Base-by-base conservation (phyloP, 2,888 invertebrate species). In the Graphium colonna region DNA sequence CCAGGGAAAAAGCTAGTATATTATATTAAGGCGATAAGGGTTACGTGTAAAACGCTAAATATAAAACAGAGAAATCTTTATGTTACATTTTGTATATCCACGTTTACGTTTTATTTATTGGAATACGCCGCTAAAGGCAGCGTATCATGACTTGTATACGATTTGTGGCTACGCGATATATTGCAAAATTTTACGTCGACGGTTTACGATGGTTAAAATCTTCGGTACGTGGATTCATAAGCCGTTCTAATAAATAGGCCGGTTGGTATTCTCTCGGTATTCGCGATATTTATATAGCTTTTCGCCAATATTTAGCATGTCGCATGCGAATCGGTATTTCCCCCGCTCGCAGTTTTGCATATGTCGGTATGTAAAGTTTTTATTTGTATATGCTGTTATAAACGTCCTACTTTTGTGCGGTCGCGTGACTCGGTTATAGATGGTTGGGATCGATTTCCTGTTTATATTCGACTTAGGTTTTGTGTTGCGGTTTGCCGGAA, bases 221-320 rank as follows among this genome's bases (percentile, higher is more conserved):
- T 53, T 48, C n/a, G 8, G 28, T 53, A 53, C 47, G 52, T 53
- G 52, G 33, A 51, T 28, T 46, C 41, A 15, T 46, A 43, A 15
- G 28, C 36, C 47, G 43, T 48, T 49, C 49, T 53, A 48, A 49
- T 53, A 53, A 48, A 53, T 52, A 52, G 47, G 47, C 42, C 53
- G 48, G 16, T 28, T 44, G 28, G 28, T 40, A 43, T 53, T 49
- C 31, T 21, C 21, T 21, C 5, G 21, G 21, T 21, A 21, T 21
- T 21, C 48, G 53, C 49, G 44, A 17, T 39, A 5, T 39, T 8
- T 15, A 18, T 44, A 28, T 42, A 9, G 13, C n/a, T 31, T 44
- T 31, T 21, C 15, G 49, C 44, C 18, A 40, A 39, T 44, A 49
- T 49, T 53, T 53, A 43, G 53, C 53, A 53, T 53, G 48, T 49